Evolutionary conservation across 2,888 invertebrate genomes (phyloP).

Genomic region (Blastobasis lacticolella): DNA sequence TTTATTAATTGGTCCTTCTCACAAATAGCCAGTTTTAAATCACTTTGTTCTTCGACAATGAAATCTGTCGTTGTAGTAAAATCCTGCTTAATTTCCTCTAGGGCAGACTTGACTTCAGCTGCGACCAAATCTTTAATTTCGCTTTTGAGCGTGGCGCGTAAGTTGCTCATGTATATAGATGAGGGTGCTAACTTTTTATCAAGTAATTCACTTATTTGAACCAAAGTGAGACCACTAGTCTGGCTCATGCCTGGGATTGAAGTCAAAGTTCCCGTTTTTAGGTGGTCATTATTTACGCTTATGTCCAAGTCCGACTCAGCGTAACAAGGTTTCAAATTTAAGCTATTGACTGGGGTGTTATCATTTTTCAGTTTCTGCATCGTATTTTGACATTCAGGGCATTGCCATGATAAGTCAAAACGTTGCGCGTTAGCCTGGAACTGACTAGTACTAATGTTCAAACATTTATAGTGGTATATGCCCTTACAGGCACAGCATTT

Average conservation of each 20-base stretch:
- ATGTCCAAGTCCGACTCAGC: too few species aligned
- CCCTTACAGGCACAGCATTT: background rate
- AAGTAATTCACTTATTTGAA: too few species aligned
- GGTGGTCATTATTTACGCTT: too few species aligned
- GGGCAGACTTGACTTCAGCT: background rate
- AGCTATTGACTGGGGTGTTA: too few species aligned
- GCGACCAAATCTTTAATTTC: background rate
- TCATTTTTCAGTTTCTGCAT: too few species aligned
- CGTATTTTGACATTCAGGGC: too few species aligned
- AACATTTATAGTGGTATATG: background rate
- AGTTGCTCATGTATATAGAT: background rate
- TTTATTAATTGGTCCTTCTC: too few species aligned
- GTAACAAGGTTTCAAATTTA: too few species aligned
- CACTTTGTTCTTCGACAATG: slow-evolving; percentile 4
- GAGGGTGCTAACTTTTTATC: background rate
- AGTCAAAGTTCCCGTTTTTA: too few species aligned
- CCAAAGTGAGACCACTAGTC: too few species aligned
- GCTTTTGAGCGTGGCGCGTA: background rate
- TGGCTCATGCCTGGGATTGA: too few species aligned
- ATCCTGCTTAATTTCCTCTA: background rate
- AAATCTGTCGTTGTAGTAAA: slow-evolving; percentile 9
- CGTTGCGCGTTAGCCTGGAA: background rate
- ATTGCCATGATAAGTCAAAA: background rate
- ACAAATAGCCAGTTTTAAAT: slow-evolving; percentile 2
- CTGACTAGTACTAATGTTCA: background rate